Evolutionary conservation across 2,797 vertebrate genomes (phyloP).

Genomic region (Enteromius fasciolatus): DNA sequence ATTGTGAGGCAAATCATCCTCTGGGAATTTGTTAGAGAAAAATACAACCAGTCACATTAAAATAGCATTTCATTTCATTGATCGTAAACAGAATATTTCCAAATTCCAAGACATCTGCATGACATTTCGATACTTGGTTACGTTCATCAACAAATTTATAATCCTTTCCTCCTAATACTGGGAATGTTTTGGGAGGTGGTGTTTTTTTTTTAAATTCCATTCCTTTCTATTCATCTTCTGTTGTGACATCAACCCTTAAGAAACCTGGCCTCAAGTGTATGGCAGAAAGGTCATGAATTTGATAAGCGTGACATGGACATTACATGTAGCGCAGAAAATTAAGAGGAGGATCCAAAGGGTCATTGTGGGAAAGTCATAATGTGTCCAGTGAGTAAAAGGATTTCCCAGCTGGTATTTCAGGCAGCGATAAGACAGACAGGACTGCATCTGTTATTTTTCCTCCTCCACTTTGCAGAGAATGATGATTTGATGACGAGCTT

Average conservation of each 20-base stretch:
- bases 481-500: constrained; percentile 36
- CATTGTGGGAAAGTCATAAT: constrained; percentile 19
- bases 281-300: constrained; percentile 19
- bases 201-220: constrained; percentile 10
- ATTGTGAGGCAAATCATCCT: constrained; percentile 22
- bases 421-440: constrained; percentile 26
- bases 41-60: neutral
- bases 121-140: neutral
- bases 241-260: constrained; percentile 27
- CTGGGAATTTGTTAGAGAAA: neutral
- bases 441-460: constrained; percentile 30
- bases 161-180: constrained; percentile 1
- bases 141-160: neutral
- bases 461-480: constrained; percentile 4
- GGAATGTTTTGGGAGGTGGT: constrained; percentile 22
- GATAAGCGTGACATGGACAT: constrained; percentile 14
- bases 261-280: neutral
- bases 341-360: constrained; percentile 20
- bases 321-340: neutral
- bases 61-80: neutral
- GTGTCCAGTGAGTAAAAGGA: constrained; percentile 26
- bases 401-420: constrained; percentile 30
- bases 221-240: constrained; percentile 17
- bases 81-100: neutral
- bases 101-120: constrained; percentile 9